These are phyloP conservation scores for Microhierax caerulescens DNA, from an alignment of 2,797 vertebrate genomes.

Conservation along the genomic window DNA sequence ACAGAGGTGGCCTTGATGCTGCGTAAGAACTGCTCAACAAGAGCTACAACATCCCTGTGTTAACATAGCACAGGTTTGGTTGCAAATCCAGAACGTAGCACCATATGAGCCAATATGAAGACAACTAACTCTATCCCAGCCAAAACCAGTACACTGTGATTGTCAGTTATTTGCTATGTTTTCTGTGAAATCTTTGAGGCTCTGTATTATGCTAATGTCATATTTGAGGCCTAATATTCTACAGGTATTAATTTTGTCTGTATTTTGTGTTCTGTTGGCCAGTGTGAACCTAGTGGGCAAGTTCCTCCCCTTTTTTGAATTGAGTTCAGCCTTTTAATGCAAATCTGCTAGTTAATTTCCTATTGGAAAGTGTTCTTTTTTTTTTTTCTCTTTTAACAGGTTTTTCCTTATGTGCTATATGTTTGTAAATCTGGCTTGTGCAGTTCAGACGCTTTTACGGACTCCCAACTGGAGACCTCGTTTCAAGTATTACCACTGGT, in stretches of 20 bases:
- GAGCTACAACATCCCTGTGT: neutral
- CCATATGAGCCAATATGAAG: neutral
- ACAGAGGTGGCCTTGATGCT: neutral
- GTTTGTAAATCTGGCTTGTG: slow-evolving; percentile 96
- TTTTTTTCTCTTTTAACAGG: slow-evolving; percentile 70
- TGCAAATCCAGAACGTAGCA: neutral
- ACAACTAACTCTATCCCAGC: neutral
- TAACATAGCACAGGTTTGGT: neutral
- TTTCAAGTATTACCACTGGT: slow-evolving; percentile 96
- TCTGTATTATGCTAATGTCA: neutral
- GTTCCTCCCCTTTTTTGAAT: neutral
- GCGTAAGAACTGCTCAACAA: neutral
- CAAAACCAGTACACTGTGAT: neutral
- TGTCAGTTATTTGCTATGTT: accelerated
- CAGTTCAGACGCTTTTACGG: slow-evolving; percentile 89
- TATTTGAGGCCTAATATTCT: neutral
- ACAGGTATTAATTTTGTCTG: neutral
- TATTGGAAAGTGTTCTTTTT: neutral
- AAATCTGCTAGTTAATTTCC: neutral
- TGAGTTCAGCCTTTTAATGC: neutral
- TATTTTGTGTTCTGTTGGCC: neutral
- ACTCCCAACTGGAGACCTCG: slow-evolving; percentile 97
- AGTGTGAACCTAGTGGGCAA: neutral
- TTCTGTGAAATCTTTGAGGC: neutral
- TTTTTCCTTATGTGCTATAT: slow-evolving; percentile 98